Evolutionary conservation across 2,888 invertebrate species (phyloP).

Genomic region (Phaedon cochleariae): DNA sequence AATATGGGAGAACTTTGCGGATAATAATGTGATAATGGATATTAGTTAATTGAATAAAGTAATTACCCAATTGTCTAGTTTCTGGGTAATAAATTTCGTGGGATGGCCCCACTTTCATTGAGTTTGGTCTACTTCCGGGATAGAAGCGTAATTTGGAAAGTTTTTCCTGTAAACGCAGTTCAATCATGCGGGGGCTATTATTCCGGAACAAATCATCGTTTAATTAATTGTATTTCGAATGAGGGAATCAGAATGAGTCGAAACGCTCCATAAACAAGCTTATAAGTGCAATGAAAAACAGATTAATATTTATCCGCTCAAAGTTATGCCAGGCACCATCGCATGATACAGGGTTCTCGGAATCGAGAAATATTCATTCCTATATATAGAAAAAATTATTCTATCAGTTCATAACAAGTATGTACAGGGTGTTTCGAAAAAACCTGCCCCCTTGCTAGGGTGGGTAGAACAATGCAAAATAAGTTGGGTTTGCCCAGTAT

Average conservation of each 20-base stretch:
- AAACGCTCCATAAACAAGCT: background rate
- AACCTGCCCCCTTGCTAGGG: no score
- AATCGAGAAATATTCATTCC: no score
- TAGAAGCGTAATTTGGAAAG: background rate
- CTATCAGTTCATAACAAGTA: no score
- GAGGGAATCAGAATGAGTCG: background rate
- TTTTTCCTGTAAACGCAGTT: background rate
- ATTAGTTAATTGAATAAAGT: conserved; percentile 1
- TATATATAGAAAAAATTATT: no score
- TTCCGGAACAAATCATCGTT: background rate
- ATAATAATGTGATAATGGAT: background rate
- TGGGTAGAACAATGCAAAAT: no score
- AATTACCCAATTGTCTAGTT: conserved; percentile 4
- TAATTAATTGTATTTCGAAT: conserved; percentile 1
- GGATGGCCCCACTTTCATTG: conserved; percentile 12
- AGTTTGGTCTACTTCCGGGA: conserved; percentile 11
- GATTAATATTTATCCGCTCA: background rate
- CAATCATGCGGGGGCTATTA: background rate
- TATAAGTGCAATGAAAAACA: background rate
- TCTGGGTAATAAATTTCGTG: conserved; percentile 10
- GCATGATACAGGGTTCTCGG: no score
- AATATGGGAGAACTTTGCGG: background rate
- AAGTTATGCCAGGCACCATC: no score
- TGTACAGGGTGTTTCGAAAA: no score
- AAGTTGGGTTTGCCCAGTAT: no score